A percentile compares a stretch with the other conserved stretches of the same genome.
phyloP scores from a whole-genome alignment of 1,140 invertebrate genomes.

The Papilio polyxenes region DNA sequence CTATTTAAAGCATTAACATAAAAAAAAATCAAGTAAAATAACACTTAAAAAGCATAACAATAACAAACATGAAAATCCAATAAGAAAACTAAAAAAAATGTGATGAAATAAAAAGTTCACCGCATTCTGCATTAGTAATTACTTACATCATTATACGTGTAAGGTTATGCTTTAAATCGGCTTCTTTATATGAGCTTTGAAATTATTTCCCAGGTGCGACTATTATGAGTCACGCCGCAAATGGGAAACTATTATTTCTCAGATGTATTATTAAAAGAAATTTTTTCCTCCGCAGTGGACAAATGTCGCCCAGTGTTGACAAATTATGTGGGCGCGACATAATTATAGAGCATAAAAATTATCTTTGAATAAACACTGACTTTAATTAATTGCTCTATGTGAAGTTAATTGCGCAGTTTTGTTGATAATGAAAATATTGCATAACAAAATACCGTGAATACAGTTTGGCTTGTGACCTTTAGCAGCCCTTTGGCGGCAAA shows the following conservation, averaged over 20 bases:
- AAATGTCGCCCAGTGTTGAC: slow-evolving; percentile 22
- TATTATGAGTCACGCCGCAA: slow-evolving; percentile 12
- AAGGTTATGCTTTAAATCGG: not conserved
- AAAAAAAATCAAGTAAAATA: not conserved
- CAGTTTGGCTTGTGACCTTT: slow-evolving; percentile 8
- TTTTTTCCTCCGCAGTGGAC: not conserved
- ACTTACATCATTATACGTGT: slow-evolving; percentile 34
- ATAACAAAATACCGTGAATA: not conserved
- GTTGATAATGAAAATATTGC: slow-evolving; percentile 9
- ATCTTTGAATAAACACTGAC: slow-evolving; percentile 19
- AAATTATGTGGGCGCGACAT: slow-evolving; percentile 35
- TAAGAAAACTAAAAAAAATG: not conserved
- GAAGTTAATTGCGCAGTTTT: not conserved
- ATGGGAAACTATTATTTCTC: slow-evolving; percentile 26
- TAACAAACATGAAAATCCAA: not conserved
- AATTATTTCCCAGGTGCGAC: slow-evolving; percentile 25
- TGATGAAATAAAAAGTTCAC: not conserved
- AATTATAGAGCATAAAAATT: slow-evolving; percentile 26
- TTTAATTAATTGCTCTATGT: slow-evolving; percentile 11
- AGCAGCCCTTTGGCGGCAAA: slow-evolving; percentile 12
- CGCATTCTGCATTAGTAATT: slow-evolving; percentile 14
- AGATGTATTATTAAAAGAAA: slow-evolving; percentile 34
- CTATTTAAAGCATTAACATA: not conserved
- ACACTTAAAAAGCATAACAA: not conserved
- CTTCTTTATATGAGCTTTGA: slow-evolving; percentile 28